phyloP scores from a whole-genome alignment of 1,140 invertebrate species.

The Coelopa frigida region DNA sequence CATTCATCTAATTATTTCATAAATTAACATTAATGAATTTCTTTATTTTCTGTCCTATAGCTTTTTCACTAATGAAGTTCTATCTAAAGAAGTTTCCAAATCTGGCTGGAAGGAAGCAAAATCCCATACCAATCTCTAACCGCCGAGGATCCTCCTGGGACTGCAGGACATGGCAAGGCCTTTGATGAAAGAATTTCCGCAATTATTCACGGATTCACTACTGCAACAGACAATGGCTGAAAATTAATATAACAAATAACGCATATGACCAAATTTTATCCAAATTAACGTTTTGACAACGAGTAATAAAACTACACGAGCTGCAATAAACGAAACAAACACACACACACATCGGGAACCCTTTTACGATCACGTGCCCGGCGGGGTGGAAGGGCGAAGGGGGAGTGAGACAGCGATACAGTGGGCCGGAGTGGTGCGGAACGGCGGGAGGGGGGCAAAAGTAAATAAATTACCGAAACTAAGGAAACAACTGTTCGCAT shows the following conservation, averaged over 20 bases:
- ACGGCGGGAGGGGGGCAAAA: conserved; percentile 2
- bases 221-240: too few relatives aligned
- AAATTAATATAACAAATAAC: conserved; percentile 9
- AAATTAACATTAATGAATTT: too few relatives aligned
- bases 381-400: not conserved
- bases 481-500: conserved; percentile 44
- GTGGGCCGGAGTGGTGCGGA: not conserved
- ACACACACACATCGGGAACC: not conserved
- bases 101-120: too few relatives aligned
- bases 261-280: conserved; percentile 9
- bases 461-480: conserved; percentile 44
- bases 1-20: too few relatives aligned
- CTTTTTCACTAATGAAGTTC: too few relatives aligned
- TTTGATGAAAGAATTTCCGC: too few relatives aligned
- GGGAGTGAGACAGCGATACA: conserved; percentile 1
- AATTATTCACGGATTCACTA: too few relatives aligned
- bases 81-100: too few relatives aligned
- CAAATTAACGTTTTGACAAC: conserved; percentile 8
- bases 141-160: too few relatives aligned
- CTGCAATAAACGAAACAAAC: not conserved
- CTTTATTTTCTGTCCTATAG: too few relatives aligned
- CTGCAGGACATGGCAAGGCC: too few relatives aligned
- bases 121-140: too few relatives aligned
- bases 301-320: not conserved
- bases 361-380: not conserved